These are phyloP conservation scores for Gallinago jamesoni DNA, from an alignment of 2,113 vertebrate species.

Conservation along the genomic window DNA sequence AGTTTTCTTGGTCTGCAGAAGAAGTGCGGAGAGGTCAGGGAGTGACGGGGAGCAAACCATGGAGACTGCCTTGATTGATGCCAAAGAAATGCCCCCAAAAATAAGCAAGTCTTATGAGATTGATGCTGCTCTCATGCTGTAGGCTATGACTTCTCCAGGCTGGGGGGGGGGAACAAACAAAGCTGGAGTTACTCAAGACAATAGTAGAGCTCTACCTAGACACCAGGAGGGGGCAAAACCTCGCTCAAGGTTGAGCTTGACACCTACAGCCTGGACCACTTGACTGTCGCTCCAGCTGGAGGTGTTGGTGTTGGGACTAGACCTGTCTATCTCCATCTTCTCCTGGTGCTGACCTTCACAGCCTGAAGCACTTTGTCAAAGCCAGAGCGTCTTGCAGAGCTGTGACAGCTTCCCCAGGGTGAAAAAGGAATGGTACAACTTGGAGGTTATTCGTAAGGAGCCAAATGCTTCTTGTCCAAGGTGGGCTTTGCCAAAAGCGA, in stretches of 20 bases:
- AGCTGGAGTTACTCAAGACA: background rate
- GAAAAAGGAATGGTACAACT: background rate
- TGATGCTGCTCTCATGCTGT: background rate
- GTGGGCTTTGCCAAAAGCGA: background rate
- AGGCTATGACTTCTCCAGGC: background rate
- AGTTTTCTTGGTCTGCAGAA: background rate
- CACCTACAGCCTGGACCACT: background rate
- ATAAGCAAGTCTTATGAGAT: background rate
- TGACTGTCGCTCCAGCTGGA: background rate
- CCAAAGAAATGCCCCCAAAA: background rate
- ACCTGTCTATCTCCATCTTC: accelerated
- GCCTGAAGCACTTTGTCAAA: background rate
- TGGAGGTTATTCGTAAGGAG: background rate
- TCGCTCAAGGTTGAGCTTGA: background rate
- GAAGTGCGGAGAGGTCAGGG: background rate
- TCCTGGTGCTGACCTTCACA: background rate
- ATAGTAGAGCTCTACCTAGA: background rate
- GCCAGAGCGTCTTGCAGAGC: accelerated
- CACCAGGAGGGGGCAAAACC: background rate
- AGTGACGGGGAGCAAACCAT: background rate
- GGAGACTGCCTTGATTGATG: background rate
- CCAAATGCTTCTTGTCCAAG: background rate
- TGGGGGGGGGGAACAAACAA: background rate
- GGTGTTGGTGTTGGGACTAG: background rate
- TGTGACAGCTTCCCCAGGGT: background rate